These are phyloP conservation scores for Portevinia maculata DNA, from an alignment of 2,888 invertebrate genomes.

Conservation along the genomic window DNA sequence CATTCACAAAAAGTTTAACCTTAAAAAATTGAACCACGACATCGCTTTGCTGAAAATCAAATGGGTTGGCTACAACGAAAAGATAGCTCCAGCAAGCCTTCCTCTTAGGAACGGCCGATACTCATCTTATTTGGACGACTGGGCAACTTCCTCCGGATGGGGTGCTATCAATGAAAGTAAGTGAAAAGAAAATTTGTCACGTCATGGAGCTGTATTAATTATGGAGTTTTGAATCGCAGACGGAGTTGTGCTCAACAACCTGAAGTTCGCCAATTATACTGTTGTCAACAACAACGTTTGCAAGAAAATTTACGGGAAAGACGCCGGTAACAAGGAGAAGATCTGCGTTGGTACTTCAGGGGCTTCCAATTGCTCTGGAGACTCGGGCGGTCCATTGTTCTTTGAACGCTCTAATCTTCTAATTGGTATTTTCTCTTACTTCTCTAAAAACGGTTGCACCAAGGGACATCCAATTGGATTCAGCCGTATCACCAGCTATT, in stretches of 20 bases:
- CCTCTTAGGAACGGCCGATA: slow-evolving; percentile 72
- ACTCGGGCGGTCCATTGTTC: too few relatives aligned
- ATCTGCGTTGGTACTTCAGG: too few relatives aligned
- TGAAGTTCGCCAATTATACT: neutral
- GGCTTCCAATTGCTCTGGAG: too few relatives aligned
- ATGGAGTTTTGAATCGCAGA: slow-evolving; percentile 80
- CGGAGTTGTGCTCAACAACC: neutral
- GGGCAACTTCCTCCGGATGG: slow-evolving; percentile 82
- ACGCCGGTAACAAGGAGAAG: too few relatives aligned
- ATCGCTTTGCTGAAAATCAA: slow-evolving; percentile 80
- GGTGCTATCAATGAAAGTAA: slow-evolving; percentile 78
- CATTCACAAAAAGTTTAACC: slow-evolving; percentile 79
- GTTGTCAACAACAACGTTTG: neutral
- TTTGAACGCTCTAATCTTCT: too few relatives aligned
- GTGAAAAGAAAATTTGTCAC: neutral
- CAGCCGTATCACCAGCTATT: too few relatives aligned
- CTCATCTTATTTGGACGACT: slow-evolving; percentile 76
- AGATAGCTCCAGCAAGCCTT: slow-evolving; percentile 79
- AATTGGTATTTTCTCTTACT: too few relatives aligned
- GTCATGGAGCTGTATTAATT: slow-evolving; percentile 77
- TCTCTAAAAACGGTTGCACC: too few relatives aligned
- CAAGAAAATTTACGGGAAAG: too few relatives aligned
- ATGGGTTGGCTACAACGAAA: slow-evolving; percentile 76
- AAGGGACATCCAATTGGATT: too few relatives aligned
- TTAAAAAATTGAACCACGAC: slow-evolving; percentile 79